Percentiles rank a stretch among this genome's conserved stretches.
phyloP scores from a whole-genome alignment of 2,888 invertebrate species.

The Tetramorium bicarinatum region DNA sequence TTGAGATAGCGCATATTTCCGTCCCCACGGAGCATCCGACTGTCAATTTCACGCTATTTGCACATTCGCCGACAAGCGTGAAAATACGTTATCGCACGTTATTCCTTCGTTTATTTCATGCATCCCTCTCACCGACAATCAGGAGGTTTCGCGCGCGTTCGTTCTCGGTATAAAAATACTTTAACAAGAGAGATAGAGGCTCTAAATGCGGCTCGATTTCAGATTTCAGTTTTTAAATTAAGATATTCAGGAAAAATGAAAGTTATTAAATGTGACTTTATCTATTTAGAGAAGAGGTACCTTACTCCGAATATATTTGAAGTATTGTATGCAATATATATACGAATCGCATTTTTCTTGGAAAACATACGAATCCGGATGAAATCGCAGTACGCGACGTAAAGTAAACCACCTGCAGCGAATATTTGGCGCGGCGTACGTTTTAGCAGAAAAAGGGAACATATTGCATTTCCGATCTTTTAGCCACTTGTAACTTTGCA shows the following conservation, averaged over 20 bases:
- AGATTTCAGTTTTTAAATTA: neutral
- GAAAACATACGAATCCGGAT: neutral
- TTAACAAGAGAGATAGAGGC: neutral
- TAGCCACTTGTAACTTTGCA: constrained; percentile 24
- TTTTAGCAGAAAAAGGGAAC: constrained; percentile 11
- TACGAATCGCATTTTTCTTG: neutral
- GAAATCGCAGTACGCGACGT: constrained; percentile 10
- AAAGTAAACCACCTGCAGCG: neutral
- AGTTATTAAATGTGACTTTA: neutral
- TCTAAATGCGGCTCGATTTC: neutral
- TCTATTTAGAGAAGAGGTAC: neutral
- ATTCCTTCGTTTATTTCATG: constrained; percentile 49
- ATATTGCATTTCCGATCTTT: constrained; percentile 34
- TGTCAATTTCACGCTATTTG: constrained; percentile 58
- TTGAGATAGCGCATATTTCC: constrained; percentile 55
- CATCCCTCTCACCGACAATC: constrained; percentile 16
- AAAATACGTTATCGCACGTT: constrained; percentile 55
- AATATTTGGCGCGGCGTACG: constrained; percentile 1
- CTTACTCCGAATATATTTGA: neutral
- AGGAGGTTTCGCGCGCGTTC: neutral
- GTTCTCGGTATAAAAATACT: neutral
- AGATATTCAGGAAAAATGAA: neutral
- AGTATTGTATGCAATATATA: neutral
- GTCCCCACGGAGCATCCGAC: constrained; percentile 47
- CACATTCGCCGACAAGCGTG: constrained; percentile 52